phyloP scores from a whole-genome alignment of 2,888 invertebrate genomes.

The Hesperia comma region DNA sequence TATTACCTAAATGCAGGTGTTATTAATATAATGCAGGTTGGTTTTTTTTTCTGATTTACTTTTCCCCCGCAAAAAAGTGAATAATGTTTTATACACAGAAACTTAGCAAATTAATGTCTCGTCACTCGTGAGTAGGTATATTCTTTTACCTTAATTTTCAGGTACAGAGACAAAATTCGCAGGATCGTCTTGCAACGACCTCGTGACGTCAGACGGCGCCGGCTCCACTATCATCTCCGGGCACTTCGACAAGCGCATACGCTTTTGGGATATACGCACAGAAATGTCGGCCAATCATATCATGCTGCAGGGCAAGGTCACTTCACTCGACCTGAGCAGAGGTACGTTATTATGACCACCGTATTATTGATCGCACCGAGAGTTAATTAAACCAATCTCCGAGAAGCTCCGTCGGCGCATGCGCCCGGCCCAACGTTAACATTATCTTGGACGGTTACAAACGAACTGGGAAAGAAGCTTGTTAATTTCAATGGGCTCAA shows the following conservation, averaged over 20 bases:
- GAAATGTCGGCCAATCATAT: conserved; percentile 94
- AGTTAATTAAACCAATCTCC: conserved; percentile 42
- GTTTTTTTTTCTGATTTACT: too few species aligned
- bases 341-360: conserved; percentile 80
- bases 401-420: conserved; percentile 27
- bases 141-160: conserved; percentile 54
- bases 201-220: conserved; percentile 94
- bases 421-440: conserved; percentile 27
- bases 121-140: not conserved
- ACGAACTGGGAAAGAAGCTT: conserved; percentile 52
- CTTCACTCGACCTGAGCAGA: conserved; percentile 96
- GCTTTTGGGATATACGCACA: conserved; percentile 98
- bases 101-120: too few species aligned
- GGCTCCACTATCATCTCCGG: conserved; percentile 97
- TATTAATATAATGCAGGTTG: too few species aligned
- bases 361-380: conserved; percentile 35
- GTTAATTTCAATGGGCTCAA: conserved; percentile 61
- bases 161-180: conserved; percentile 97
- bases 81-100: too few species aligned
- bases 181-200: conserved; percentile 98
- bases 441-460: conserved; percentile 49
- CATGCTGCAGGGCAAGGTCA: conserved; percentile 95
- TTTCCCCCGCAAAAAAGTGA: too few species aligned
- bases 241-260: conserved; percentile 98
- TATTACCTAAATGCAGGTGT: too few species aligned